Evolutionary conservation across 2,797 vertebrate genomes (phyloP), one percentile per base, ranked within the genome.

Genomic region (Petrocephalus sullivani): DNA sequence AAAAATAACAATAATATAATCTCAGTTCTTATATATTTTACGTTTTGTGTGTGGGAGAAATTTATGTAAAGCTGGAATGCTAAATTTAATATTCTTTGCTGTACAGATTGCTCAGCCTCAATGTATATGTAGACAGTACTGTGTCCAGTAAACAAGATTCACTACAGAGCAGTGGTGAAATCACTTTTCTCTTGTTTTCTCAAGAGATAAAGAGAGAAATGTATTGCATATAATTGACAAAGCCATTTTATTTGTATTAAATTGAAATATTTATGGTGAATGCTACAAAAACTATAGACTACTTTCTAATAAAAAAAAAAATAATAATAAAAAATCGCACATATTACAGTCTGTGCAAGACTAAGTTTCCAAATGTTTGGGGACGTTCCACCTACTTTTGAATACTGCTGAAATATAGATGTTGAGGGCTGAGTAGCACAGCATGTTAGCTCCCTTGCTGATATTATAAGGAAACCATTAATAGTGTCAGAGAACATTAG

Each of bases 381-480:
- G 81, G 89, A 92, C 92, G 92, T 93, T 91, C 90, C 91, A 90
- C 87, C n/a, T 88, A 87, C 90, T 89, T 92, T 92, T 93, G 94
- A 92, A 87, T 93, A 91, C 94, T 92, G 90, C 94, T 97, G 93
- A 96, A 96, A 96, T 96, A 96, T 95, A 96, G 94, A 96, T 96
- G 94, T 93, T 94, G 92, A 94, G 92, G 92, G 94, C 94, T 94
- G 92, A 94, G 95, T 94, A 95, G 93, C 92, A 93, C 91, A 92
- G 91, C 93, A 94, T 95, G 95, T 96, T 94, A 93, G 94, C 93
- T 95, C 94, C 95, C 94, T 94, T 90, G 95, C 94, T 93, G 93
- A 95, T 95, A 95, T 92, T 95, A 95, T 96, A 95, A 96, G 94
- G 94, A 94, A 95, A 91, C 92, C 94, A 95, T 96, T 96, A 96